Evolutionary conservation across 2,888 invertebrate species (phyloP), one percentile per base, ranked within the genome.

Genomic region (Vandiemenella viatica): DNA sequence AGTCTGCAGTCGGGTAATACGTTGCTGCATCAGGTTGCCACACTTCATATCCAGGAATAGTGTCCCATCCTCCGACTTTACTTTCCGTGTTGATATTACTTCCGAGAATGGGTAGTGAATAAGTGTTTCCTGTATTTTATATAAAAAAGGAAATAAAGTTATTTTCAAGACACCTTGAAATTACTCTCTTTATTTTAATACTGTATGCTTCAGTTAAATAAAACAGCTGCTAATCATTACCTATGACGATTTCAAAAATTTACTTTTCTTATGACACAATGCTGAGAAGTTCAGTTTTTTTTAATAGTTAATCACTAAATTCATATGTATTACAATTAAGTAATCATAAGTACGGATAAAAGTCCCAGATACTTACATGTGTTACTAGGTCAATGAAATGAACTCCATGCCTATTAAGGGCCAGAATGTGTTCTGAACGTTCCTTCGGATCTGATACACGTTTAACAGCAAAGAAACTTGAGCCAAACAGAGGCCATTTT

Each of bases 391-490:
- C 91, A 63, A 96, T 76, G 70, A 96, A 91, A 62, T 92, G 86
- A 37, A 96, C 89, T 38, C 96, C 96, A 60, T 85, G 80, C 57
- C 90, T 74, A 73, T 96, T 96, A 50, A 97, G 77, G 23, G 95
- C 95, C 62, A 97, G 72, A 65, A 95, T 89, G 65, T 91, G 83
- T 61, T 93, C 93, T 56, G 82, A 78, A 74, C 82, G 81, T 64
- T 82, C 79, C 54, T 69, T 68, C 40, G 68, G 69, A 56, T 82
- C 85, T 47, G 80, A 81, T 26, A 87, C 83, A 59, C 88, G 76
- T 60, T 88, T 91, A 47, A 96, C 90, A 15, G 91, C 89, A 72
- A 96, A 98, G 79, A 97, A 96, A 58, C 93, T 93, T 54, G 95
- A 93, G 15, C 97, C 97, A 71, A 97, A 97, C 49, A 97, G 72